Conservation (phyloP, 2,797 vertebrate genomes). For the Sebastiscus tertius region DNA sequence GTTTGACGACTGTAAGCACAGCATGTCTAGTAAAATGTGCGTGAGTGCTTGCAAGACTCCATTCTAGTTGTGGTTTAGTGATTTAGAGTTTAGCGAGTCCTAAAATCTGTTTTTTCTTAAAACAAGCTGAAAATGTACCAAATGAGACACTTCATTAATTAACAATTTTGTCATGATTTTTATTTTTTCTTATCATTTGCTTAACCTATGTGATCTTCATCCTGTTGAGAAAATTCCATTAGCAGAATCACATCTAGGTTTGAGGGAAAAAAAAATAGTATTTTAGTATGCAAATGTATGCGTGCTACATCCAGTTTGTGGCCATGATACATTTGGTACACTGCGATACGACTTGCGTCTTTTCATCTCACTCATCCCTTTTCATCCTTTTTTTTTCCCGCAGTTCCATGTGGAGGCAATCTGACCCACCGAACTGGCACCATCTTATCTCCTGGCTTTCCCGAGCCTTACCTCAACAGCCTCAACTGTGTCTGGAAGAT, state of each 20-base stretch:
- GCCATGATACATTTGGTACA: background rate
- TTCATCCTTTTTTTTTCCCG: slow-evolving; percentile 38
- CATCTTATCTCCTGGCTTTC: slow-evolving; percentile 96
- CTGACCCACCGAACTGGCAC: slow-evolving; percentile 94
- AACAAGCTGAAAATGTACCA: background rate
- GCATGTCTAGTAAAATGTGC: background rate
- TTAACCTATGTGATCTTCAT: background rate
- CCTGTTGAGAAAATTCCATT: background rate
- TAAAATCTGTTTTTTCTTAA: background rate
- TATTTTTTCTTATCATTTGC: background rate
- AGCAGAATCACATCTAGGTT: background rate
- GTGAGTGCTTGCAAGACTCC: background rate
- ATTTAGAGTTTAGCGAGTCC: background rate
- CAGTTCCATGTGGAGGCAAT: slow-evolving; percentile 97
- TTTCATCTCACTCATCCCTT: background rate
- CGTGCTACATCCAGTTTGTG: background rate
- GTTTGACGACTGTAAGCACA: slow-evolving; percentile 37
- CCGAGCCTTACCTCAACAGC: slow-evolving; percentile 97
- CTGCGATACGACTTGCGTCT: background rate
- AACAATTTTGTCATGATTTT: background rate
- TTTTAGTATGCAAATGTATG: background rate
- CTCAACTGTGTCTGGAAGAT: slow-evolving; percentile 99
- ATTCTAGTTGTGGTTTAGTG: background rate
- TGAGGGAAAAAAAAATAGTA: background rate
- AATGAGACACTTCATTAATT: background rate